A percentile compares a stretch with the other conserved stretches of the same genome.
These are phyloP conservation scores for Blastobasis adustella DNA, from an alignment of 2,888 invertebrate genomes.

Conservation along the genomic window DNA sequence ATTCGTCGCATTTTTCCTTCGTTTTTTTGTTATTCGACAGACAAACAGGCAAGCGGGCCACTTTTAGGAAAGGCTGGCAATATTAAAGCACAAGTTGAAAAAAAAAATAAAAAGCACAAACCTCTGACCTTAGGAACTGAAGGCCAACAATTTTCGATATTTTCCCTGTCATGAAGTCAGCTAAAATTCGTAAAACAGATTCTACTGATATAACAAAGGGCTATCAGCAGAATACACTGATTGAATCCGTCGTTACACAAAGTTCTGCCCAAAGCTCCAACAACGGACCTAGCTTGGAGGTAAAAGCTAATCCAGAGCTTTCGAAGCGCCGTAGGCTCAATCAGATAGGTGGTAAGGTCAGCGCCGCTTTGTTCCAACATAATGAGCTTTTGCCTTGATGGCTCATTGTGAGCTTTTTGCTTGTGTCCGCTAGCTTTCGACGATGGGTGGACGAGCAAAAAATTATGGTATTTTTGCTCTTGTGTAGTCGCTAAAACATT, in stretches of 20 bases:
- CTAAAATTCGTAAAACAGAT: neutral
- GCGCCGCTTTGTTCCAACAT: conserved; percentile 46
- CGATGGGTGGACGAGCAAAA: neutral
- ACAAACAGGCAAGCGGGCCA: too few species aligned
- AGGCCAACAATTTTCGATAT: neutral
- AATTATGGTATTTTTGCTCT: neutral
- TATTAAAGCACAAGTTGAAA: too few species aligned
- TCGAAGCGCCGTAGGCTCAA: conserved; percentile 26
- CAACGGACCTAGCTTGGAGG: neutral
- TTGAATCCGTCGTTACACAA: neutral
- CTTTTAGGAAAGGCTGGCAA: too few species aligned
- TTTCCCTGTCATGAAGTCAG: neutral
- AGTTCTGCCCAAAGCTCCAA: neutral
- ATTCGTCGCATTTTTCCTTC: too few species aligned
- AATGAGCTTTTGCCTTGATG: conserved; percentile 51
- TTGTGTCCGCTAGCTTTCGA: conserved; percentile 8
- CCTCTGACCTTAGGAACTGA: too few species aligned
- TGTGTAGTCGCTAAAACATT: too few species aligned
- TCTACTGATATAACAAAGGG: neutral
- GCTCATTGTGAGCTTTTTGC: conserved; percentile 54
- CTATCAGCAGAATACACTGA: neutral
- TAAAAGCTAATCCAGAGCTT: neutral
- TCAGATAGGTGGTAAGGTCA: conserved; percentile 39
- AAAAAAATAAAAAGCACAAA: too few species aligned
- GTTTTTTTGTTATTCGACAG: too few species aligned